These are phyloP conservation scores for Cheilosia impressa DNA, from an alignment of 2,888 invertebrate species.

Conservation along the genomic window DNA sequence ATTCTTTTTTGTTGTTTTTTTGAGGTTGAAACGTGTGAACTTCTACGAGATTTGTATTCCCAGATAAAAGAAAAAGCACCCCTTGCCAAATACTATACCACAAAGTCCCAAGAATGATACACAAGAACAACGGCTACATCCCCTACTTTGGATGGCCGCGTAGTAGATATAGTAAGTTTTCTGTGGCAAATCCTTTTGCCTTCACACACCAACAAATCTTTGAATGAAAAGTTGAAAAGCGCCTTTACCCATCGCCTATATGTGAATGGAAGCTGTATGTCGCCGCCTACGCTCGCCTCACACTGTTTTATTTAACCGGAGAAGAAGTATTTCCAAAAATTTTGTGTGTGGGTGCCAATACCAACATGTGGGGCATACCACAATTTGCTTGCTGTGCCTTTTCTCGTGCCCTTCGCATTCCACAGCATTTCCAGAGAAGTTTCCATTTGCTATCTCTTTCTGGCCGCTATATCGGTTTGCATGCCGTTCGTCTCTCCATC, in stretches of 20 bases:
- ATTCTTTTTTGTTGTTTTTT: neutral
- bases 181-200: slow-evolving; percentile 2
- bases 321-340: neutral
- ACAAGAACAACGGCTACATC: neutral
- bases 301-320: neutral
- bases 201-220: slow-evolving; percentile 36
- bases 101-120: neutral
- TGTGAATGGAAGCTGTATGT: slow-evolving; percentile 40
- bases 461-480: neutral
- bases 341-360: slow-evolving; percentile 41
- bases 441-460: neutral
- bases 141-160: neutral
- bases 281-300: slow-evolving; percentile 31
- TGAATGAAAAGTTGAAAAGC: slow-evolving; percentile 63
- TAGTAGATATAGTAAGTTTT: slow-evolving; percentile 31
- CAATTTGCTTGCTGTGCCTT: slow-evolving; percentile 1
- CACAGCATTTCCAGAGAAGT: neutral
- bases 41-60: neutral
- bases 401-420: slow-evolving; percentile 5
- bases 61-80: neutral
- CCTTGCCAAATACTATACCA: neutral
- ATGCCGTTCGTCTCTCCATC: too few species aligned
- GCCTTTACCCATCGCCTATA: slow-evolving; percentile 22
- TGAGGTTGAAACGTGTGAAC: neutral
- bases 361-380: slow-evolving; percentile 32